Percentiles rank a stretch among this genome's conserved stretches.
Conservation (phyloP, 2,888 invertebrate genomes). For the Scotopteryx bipunctaria region DNA sequence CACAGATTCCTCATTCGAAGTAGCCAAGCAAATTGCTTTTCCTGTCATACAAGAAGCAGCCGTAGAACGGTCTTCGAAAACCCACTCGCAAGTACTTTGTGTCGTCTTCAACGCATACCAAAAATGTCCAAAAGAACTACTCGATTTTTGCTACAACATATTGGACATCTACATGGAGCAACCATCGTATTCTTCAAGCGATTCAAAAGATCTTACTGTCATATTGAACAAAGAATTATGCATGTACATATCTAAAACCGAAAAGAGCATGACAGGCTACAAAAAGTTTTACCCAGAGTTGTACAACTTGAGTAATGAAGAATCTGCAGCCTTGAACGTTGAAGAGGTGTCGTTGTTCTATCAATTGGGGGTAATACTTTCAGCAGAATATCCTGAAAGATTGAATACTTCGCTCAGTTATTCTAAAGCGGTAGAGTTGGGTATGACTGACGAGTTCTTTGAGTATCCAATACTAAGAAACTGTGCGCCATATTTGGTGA, state of each 20-base stretch:
- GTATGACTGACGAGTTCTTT: slow-evolving; percentile 73
- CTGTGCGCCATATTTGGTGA: slow-evolving; percentile 73
- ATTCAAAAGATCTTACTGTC: slow-evolving; percentile 16
- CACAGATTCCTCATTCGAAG: slow-evolving; percentile 74
- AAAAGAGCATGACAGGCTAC: slow-evolving; percentile 35
- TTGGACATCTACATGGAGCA: slow-evolving; percentile 42
- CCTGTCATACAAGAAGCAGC: slow-evolving; percentile 54
- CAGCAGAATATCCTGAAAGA: slow-evolving; percentile 38
- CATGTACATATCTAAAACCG: background rate
- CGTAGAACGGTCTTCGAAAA: slow-evolving; percentile 14
- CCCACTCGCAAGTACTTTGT: slow-evolving; percentile 43
- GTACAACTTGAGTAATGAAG: slow-evolving; percentile 38
- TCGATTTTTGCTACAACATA: slow-evolving; percentile 44
- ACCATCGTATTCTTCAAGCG: background rate
- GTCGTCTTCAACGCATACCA: slow-evolving; percentile 58
- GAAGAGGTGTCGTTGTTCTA: slow-evolving; percentile 57
- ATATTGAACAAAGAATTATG: slow-evolving; percentile 38
- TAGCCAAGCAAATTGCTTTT: slow-evolving; percentile 81
- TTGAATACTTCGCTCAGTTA: slow-evolving; percentile 75
- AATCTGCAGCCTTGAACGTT: slow-evolving; percentile 55
- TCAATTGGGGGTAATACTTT: slow-evolving; percentile 43
- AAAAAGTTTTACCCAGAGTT: slow-evolving; percentile 63
- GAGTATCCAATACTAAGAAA: slow-evolving; percentile 81
- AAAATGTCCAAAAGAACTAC: slow-evolving; percentile 51
- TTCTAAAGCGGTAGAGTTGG: slow-evolving; percentile 71